Conservation (phyloP, 2,797 vertebrate species). For the Pyrocephalus nanus region DNA sequence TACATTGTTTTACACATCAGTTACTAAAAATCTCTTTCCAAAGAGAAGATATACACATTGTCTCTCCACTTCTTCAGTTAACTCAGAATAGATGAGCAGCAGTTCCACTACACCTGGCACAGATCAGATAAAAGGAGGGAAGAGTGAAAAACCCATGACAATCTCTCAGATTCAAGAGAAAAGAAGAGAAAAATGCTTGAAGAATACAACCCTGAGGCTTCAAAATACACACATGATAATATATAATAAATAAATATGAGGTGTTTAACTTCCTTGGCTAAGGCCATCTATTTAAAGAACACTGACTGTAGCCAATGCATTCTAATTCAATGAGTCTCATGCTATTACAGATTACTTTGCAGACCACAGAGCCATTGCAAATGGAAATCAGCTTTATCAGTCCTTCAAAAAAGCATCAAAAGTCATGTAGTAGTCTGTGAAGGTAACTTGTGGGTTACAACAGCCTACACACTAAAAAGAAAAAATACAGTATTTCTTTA, state of each 20-base stretch:
- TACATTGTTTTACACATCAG: accelerated
- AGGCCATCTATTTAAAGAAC: not conserved
- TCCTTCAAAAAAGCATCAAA: not conserved
- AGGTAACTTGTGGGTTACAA: not conserved
- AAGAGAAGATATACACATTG: not conserved
- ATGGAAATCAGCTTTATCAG: not conserved
- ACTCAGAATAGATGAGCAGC: not conserved
- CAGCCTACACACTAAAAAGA: not conserved
- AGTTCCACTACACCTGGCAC: not conserved
- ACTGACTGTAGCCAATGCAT: not conserved
- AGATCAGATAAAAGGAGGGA: not conserved
- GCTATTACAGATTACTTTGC: not conserved
- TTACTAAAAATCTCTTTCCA: not conserved
- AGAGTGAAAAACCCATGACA: not conserved
- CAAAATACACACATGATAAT: not conserved
- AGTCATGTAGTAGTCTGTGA: not conserved
- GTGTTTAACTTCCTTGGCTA: not conserved
- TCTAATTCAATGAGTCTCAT: not conserved
- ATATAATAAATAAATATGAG: not conserved
- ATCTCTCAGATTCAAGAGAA: not conserved
- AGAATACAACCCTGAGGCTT: not conserved
- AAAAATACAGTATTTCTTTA: not conserved
- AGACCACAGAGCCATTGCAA: not conserved
- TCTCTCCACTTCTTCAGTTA: not conserved
- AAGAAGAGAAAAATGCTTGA: not conserved